These are phyloP conservation scores for Holacanthus passer DNA, from an alignment of 2,113 vertebrate species.

Conservation along the genomic window DNA sequence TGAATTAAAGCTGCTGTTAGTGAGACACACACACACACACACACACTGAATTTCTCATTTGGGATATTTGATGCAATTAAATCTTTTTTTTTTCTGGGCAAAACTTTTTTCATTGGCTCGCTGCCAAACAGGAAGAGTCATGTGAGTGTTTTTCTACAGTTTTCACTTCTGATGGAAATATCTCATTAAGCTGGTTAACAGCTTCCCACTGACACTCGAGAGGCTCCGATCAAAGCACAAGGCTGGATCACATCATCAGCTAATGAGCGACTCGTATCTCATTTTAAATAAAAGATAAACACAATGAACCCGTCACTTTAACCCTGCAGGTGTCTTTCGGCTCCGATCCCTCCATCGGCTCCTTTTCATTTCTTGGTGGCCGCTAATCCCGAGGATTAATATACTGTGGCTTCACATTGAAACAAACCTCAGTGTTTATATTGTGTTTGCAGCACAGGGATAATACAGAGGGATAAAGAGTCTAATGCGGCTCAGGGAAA, in stretches of 20 bases:
- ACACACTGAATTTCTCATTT: neutral
- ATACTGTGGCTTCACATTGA: neutral
- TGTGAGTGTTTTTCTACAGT: neutral
- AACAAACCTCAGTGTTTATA: neutral
- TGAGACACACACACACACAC: neutral
- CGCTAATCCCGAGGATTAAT: neutral
- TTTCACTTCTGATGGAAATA: neutral
- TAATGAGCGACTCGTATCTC: neutral
- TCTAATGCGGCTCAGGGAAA: neutral
- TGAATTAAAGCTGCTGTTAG: slow-evolving; percentile 24
- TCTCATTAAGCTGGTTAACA: neutral
- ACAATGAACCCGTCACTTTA: neutral
- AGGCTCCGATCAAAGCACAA: neutral
- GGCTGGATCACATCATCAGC: neutral
- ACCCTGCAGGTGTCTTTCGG: neutral
- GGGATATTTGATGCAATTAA: slow-evolving; percentile 14
- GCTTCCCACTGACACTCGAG: neutral
- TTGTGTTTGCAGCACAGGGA: neutral
- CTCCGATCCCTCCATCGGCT: neutral
- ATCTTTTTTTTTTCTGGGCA: neutral
- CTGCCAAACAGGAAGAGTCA: neutral
- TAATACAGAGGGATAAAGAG: neutral
- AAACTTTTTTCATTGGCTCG: neutral
- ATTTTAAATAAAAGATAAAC: neutral
- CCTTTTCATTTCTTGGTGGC: neutral